Conservation (phyloP, 2,888 invertebrate genomes). For the Tribolium freemani region DNA sequence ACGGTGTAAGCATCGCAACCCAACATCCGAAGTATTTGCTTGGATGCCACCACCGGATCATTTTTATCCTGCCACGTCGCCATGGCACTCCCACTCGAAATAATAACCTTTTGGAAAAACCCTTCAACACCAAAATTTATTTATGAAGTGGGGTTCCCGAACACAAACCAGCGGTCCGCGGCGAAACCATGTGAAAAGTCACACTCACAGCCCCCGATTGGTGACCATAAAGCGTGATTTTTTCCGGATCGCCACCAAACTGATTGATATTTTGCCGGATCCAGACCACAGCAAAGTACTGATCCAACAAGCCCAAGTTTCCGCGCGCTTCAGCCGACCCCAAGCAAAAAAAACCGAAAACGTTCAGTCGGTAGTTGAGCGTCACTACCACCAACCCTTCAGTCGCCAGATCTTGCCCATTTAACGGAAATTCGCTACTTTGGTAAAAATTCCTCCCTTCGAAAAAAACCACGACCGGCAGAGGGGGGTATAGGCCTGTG, state of each 20-base stretch:
- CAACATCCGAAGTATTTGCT: slow-evolving; percentile 71
- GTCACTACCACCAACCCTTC: slow-evolving; percentile 80
- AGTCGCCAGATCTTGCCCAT: slow-evolving; percentile 81
- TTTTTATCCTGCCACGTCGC: slow-evolving; percentile 67
- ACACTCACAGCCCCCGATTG: slow-evolving; percentile 83
- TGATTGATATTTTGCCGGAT: slow-evolving; percentile 80
- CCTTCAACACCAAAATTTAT: slow-evolving; percentile 63
- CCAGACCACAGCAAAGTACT: slow-evolving; percentile 85
- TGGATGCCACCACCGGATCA: slow-evolving; percentile 69
- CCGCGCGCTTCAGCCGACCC: slow-evolving; percentile 76
- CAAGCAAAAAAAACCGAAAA: slow-evolving; percentile 78
- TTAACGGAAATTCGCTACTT: slow-evolving; percentile 68
- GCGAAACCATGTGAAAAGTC: slow-evolving; percentile 77
- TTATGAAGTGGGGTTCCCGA: neutral
- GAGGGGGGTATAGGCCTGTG: slow-evolving; percentile 67
- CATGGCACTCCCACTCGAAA: slow-evolving; percentile 76
- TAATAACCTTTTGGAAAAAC: slow-evolving; percentile 76
- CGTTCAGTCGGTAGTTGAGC: slow-evolving; percentile 78
- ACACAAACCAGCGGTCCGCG: slow-evolving; percentile 73
- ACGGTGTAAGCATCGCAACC: slow-evolving; percentile 71
- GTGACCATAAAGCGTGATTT: slow-evolving; percentile 87
- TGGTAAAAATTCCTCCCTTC: slow-evolving; percentile 75
- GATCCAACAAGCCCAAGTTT: slow-evolving; percentile 89
- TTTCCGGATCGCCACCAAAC: slow-evolving; percentile 85
- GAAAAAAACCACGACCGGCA: slow-evolving; percentile 80